These are phyloP conservation scores for Progne subis DNA, from an alignment of 2,113 vertebrate genomes.

Conservation along the genomic window DNA sequence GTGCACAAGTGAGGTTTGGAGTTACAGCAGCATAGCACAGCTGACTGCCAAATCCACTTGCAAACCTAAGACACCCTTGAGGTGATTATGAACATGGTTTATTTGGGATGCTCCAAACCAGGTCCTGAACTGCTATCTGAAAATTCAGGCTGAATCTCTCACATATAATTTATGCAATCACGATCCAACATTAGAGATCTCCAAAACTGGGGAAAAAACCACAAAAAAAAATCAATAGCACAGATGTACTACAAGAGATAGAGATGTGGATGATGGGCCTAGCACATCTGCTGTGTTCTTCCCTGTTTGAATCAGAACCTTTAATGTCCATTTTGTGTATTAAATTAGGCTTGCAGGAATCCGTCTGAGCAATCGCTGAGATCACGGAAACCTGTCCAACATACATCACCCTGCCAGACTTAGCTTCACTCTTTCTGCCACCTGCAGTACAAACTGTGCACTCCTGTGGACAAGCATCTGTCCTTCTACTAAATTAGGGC, in stretches of 20 bases:
- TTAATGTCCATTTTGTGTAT: background rate
- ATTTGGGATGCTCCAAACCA: background rate
- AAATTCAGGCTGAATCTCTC: background rate
- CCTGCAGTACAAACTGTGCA: background rate
- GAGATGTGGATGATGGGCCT: background rate
- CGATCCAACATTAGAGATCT: background rate
- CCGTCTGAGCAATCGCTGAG: background rate
- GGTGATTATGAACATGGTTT: background rate
- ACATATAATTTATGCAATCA: background rate
- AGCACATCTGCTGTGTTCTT: background rate
- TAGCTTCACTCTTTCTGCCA: background rate
- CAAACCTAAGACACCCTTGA: background rate
- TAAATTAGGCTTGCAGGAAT: background rate
- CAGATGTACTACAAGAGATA: background rate
- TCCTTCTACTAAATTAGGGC: background rate
- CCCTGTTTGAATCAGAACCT: background rate
- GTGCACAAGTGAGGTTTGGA: background rate
- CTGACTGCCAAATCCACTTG: background rate
- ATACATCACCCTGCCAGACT: background rate
- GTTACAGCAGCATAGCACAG: fast-evolving
- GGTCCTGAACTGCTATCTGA: background rate
- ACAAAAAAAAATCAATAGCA: background rate
- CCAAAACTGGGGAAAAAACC: background rate
- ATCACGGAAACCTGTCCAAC: background rate
- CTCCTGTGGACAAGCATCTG: background rate